phyloP scores from a whole-genome alignment of 2,797 vertebrate species.

The Manis pentadactyla region DNA sequence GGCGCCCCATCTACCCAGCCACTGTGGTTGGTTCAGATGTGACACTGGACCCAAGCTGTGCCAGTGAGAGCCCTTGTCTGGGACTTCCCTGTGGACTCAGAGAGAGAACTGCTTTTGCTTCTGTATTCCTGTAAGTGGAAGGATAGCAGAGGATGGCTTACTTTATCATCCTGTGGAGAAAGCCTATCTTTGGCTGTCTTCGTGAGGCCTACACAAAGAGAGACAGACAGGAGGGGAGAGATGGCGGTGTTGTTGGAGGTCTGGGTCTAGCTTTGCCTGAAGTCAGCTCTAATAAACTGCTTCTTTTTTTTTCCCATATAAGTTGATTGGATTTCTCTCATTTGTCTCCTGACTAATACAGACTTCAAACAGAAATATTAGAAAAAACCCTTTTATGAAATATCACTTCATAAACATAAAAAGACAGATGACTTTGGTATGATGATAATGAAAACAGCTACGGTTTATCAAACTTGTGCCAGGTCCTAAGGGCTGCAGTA shows the following conservation, averaged over 20 bases:
- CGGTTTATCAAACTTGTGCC: background rate
- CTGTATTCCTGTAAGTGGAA: background rate
- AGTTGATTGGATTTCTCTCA: background rate
- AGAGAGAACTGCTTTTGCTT: background rate
- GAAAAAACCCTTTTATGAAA: background rate
- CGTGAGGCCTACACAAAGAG: background rate
- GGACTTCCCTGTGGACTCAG: background rate
- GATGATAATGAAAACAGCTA: background rate
- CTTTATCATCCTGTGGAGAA: background rate
- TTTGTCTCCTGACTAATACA: background rate
- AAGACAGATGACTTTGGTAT: background rate
- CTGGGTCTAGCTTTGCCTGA: background rate
- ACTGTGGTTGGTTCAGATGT: background rate
- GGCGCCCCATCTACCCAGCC: background rate
- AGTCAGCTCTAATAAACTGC: background rate
- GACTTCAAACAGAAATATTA: background rate
- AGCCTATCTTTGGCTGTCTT: background rate
- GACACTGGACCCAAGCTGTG: background rate
- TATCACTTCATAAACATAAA: background rate
- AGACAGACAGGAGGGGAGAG: background rate
- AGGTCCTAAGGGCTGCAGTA: background rate
- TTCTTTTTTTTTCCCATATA: background rate
- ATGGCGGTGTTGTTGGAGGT: background rate
- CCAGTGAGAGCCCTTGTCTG: background rate
- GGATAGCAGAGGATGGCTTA: background rate